These are phyloP conservation scores for Cryptus viduatorius DNA, from an alignment of 2,888 invertebrate genomes.

Conservation along the genomic window DNA sequence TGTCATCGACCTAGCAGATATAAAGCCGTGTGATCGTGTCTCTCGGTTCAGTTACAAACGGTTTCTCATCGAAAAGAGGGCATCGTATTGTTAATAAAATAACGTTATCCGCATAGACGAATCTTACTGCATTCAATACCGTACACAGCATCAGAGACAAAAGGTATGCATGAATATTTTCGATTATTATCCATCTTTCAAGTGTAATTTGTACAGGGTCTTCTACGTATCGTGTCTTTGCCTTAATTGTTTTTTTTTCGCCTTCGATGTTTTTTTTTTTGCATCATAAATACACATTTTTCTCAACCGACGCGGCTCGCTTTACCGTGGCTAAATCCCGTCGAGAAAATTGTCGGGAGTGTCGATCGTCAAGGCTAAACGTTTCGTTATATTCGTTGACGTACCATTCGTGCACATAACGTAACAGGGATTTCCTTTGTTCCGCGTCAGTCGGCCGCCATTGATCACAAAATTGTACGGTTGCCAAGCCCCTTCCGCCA, in stretches of 20 bases:
- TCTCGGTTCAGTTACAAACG: slow-evolving; percentile 53
- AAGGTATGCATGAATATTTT: neutral
- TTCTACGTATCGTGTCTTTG: too few relatives aligned
- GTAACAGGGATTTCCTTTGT: slow-evolving; percentile 35
- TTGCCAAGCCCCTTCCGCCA: slow-evolving; percentile 16
- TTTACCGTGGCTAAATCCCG: too few relatives aligned
- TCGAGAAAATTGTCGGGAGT: too few relatives aligned
- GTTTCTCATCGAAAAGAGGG: slow-evolving; percentile 6
- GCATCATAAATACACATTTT: too few relatives aligned
- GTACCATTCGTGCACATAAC: neutral
- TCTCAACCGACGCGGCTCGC: too few relatives aligned
- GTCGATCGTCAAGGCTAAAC: neutral
- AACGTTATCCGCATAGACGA: slow-evolving; percentile 1
- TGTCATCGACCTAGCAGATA: slow-evolving; percentile 53
- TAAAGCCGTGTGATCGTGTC: slow-evolving; percentile 32
- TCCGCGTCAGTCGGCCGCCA: slow-evolving; percentile 57
- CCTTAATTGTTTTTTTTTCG: too few relatives aligned
- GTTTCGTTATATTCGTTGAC: neutral
- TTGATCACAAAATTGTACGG: slow-evolving; percentile 50
- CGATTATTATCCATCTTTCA: neutral
- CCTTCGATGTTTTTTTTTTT: too few relatives aligned
- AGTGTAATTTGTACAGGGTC: too few relatives aligned
- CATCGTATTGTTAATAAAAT: slow-evolving; percentile 12
- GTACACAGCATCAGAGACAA: slow-evolving; percentile 46
- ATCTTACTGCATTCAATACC: slow-evolving; percentile 38